Evolutionary conservation across 2,888 invertebrate genomes (phyloP).

Genomic region (Galerucella nymphaeae): DNA sequence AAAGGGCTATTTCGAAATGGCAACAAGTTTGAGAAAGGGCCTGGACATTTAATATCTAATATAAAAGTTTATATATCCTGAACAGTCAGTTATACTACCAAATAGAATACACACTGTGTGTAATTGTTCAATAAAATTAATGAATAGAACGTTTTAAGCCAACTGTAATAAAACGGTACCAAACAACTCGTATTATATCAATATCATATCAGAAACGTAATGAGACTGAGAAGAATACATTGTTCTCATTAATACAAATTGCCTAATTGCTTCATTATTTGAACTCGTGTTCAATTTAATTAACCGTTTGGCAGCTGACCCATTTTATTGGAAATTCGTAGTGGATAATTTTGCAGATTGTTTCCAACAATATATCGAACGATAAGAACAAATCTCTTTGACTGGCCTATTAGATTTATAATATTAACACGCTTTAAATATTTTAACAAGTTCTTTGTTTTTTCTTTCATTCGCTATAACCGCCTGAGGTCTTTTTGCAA

Average conservation of each 20-base stretch:
- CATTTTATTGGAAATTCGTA: conserved; percentile 16
- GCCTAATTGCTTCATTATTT: conserved; percentile 22
- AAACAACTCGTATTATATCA: conserved; percentile 40
- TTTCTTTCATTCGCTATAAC: conserved; percentile 9
- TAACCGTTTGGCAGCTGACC: conserved; percentile 32
- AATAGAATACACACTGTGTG: conserved; percentile 26
- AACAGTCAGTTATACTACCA: conserved; percentile 27
- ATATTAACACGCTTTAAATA: conserved; percentile 11
- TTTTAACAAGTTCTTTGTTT: conserved; percentile 23
- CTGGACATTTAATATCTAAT: too few species aligned
- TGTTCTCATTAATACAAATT: conserved; percentile 42
- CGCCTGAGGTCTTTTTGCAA: conserved; percentile 41
- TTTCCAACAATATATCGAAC: too few species aligned
- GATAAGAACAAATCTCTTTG: too few species aligned
- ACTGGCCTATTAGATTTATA: neutral
- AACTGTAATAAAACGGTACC: conserved; percentile 38
- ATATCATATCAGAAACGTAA: conserved; percentile 40
- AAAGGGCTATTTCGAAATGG: too few species aligned
- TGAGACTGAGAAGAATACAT: conserved; percentile 41
- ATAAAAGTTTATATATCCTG: conserved; percentile 5
- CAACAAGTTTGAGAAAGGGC: too few species aligned
- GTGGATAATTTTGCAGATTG: too few species aligned
- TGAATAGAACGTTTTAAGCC: conserved; percentile 39
- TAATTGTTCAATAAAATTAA: conserved; percentile 35
- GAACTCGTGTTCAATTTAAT: conserved; percentile 2